These are phyloP conservation scores for Okapia johnstoni DNA, from an alignment of 2,113 vertebrate genomes.

Conservation along the genomic window DNA sequence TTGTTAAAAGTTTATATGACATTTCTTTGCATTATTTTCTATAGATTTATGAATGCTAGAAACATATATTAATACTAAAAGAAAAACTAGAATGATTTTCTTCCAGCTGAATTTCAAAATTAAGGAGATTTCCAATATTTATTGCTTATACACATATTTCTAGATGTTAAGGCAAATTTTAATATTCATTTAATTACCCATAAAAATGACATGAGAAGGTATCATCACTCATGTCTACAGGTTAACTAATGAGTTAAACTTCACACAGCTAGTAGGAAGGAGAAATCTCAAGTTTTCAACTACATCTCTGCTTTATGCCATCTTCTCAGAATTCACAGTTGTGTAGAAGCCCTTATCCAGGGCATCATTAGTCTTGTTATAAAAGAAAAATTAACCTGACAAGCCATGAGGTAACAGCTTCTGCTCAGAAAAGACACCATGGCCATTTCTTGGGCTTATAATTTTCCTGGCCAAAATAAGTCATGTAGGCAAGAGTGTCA, in stretches of 20 bases:
- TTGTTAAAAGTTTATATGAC: background rate
- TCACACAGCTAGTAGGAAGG: background rate
- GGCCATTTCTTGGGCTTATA: background rate
- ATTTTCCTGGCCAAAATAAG: background rate
- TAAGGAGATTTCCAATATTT: background rate
- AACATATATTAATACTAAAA: background rate
- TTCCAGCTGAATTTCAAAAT: background rate
- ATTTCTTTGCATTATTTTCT: background rate
- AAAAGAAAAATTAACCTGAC: background rate
- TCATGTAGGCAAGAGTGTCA: background rate
- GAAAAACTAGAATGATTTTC: background rate
- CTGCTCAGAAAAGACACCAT: background rate
- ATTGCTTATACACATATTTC: background rate
- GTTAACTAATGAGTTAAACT: background rate
- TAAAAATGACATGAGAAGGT: background rate
- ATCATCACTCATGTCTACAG: background rate
- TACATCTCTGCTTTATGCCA: background rate
- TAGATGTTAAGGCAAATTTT: background rate
- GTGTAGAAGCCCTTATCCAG: rapidly evolving
- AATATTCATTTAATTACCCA: background rate
- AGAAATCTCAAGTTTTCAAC: background rate
- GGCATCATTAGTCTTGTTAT: background rate
- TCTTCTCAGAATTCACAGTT: background rate
- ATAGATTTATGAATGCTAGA: background rate
- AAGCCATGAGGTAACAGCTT: background rate